Conservation (phyloP, 30 jellyfish, hydroid and myxozoan species). For the Catostylus mosaicus region DNA sequence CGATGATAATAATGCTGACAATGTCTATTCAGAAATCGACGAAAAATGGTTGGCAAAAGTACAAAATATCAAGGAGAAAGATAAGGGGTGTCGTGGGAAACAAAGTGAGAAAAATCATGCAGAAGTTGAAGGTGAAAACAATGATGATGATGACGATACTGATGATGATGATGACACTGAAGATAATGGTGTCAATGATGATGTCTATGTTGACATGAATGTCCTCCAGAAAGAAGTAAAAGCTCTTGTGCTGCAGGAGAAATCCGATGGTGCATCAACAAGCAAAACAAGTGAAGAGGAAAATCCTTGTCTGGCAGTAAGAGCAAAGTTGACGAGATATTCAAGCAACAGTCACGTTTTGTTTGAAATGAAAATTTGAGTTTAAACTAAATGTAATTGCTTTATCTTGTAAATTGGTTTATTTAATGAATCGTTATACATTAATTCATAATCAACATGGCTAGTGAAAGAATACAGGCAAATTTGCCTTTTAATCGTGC, state of each 20-base stretch:
- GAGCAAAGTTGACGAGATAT: neutral
- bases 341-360: neutral
- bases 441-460: too few relatives aligned
- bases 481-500: too few relatives aligned
- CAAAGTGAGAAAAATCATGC: neutral
- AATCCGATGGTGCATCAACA: neutral
- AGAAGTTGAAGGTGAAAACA: neutral
- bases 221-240: neutral
- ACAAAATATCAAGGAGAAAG: neutral
- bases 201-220: conserved; percentile 9
- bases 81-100: neutral
- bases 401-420: too few relatives aligned
- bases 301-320: neutral
- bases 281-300: neutral
- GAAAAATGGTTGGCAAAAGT: conserved; percentile 1
- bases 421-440: too few relatives aligned
- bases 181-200: neutral
- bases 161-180: neutral
- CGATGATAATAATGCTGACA: neutral
- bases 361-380: conserved; percentile 5
- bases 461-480: too few relatives aligned
- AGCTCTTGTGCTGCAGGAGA: neutral
- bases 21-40: neutral
- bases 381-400: too few relatives aligned
- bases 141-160: neutral